Evolutionary conservation across 1,140 invertebrate genomes (phyloP).

Genomic region (Temnothorax curvispinosus): DNA sequence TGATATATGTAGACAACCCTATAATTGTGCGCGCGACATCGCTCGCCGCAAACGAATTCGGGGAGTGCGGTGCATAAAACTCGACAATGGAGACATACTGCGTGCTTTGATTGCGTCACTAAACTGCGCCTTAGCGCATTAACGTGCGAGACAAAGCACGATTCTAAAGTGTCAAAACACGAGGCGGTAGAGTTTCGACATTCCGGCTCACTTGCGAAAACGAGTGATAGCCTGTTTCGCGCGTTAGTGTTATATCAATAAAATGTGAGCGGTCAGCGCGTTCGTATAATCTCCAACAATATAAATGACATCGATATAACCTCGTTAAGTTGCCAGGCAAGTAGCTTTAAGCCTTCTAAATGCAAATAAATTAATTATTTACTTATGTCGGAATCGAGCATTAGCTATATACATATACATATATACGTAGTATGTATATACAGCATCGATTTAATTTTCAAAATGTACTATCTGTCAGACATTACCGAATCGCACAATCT

Average conservation of each 20-base stretch:
- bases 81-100: conserved; percentile 65
- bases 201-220: conserved; percentile 44
- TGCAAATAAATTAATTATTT: not conserved
- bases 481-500: not conserved
- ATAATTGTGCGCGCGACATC: conserved; percentile 67
- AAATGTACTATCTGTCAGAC: not conserved
- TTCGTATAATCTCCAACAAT: conserved; percentile 65
- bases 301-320: conserved; percentile 52
- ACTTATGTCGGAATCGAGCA: not conserved
- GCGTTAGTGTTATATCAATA: conserved; percentile 32
- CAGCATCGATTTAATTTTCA: not conserved
- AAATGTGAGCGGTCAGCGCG: not conserved
- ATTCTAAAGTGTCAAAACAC: conserved; percentile 76
- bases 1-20: conserved; percentile 60
- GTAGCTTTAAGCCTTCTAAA: not conserved
- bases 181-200: conserved; percentile 28
- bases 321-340: not conserved
- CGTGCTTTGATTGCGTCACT: conserved; percentile 75
- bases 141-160: conserved; percentile 73
- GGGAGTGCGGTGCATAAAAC: conserved; percentile 39
- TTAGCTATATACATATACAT: not conserved
- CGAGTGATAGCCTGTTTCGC: conserved; percentile 17
- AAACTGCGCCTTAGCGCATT: conserved; percentile 47
- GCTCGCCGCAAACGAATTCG: conserved; percentile 56
- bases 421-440: not conserved